Evolutionary conservation across 2,797 vertebrate genomes (phyloP).

Genomic region (Coilia nasus): DNA sequence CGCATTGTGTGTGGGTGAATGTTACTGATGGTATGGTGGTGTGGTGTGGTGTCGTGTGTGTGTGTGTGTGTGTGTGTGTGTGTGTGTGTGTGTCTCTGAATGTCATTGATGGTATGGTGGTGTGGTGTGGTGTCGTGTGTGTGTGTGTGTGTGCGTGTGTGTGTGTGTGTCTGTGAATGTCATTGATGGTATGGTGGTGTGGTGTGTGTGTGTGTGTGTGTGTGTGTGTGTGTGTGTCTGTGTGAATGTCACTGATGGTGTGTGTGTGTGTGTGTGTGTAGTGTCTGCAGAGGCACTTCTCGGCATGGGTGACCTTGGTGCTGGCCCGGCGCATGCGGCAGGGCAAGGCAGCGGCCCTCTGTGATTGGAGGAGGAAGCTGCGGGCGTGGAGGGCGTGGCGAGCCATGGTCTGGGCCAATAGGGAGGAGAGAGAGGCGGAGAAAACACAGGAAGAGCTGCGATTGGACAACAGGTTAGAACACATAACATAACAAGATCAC

Average conservation of each 20-base stretch:
- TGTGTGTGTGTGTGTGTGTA: constrained; percentile 57
- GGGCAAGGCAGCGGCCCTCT: constrained; percentile 85
- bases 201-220: neutral
- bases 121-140: neutral
- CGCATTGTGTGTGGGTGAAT: neutral
- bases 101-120: no score
- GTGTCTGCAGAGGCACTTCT: constrained; percentile 89
- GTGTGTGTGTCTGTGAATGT: no score
- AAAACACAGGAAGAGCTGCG: constrained; percentile 79
- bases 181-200: neutral
- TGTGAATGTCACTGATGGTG: neutral
- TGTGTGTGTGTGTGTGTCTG: constrained; percentile 30
- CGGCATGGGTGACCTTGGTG: constrained; percentile 85
- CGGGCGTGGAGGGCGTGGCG: constrained; percentile 85
- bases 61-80: constrained; percentile 11
- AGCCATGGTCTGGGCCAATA: constrained; percentile 76
- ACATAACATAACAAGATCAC: neutral
- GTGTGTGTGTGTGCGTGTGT: neutral
- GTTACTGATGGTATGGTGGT: neutral
- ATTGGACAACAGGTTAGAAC: constrained; percentile 83
- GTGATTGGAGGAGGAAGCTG: constrained; percentile 86
- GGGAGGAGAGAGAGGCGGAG: constrained; percentile 72
- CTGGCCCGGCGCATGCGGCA: constrained; percentile 80
- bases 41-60: neutral
- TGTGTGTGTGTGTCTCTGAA: neutral